Conservation (phyloP, 2,888 invertebrate species). For the Protula sp. region DNA sequence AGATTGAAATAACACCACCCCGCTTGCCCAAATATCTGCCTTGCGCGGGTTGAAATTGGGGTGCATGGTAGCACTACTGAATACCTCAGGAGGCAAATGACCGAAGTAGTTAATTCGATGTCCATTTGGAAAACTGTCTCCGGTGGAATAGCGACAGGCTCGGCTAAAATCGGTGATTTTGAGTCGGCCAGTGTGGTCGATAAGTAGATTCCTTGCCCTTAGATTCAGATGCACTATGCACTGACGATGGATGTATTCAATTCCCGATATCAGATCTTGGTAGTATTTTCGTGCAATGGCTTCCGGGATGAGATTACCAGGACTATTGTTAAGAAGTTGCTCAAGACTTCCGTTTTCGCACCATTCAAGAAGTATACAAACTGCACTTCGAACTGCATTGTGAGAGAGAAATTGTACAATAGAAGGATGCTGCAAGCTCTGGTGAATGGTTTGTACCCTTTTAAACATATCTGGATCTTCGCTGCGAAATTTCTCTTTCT, state of each 20-base stretch:
- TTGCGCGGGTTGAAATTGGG: background rate
- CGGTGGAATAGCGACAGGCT: background rate
- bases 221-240: background rate
- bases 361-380: background rate
- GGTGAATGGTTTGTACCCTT: no score
- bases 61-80: background rate
- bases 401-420: background rate
- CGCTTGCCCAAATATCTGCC: background rate
- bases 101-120: no score
- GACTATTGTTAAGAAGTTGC: background rate
- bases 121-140: no score
- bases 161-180: background rate
- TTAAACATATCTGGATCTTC: no score
- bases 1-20: background rate
- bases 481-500: no score
- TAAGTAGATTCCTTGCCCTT: background rate
- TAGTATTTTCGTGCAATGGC: background rate
- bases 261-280: background rate
- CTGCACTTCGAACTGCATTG: background rate
- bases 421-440: background rate
- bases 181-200: background rate
- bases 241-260: background rate
- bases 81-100: background rate
- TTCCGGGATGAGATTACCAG: background rate
- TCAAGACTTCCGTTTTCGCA: background rate